phyloP scores from a whole-genome alignment of 2,888 invertebrate species.

The Drosophila villosipedis region DNA sequence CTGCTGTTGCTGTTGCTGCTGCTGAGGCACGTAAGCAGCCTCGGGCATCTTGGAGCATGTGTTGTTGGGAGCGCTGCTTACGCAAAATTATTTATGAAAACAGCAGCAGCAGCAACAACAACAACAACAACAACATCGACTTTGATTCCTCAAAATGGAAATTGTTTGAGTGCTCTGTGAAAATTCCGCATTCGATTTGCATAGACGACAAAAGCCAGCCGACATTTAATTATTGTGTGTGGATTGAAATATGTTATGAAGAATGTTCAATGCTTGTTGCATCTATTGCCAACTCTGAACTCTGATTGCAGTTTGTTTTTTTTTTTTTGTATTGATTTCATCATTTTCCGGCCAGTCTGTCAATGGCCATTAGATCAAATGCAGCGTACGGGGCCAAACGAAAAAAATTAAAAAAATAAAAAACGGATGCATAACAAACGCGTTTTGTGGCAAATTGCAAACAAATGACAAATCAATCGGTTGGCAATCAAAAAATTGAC shows the following conservation, averaged over 20 bases:
- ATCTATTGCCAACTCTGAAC: conserved; percentile 53
- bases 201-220: conserved; percentile 58
- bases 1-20: conserved; percentile 32
- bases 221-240: conserved; percentile 37
- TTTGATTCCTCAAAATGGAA: conserved; percentile 65
- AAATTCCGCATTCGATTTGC: conserved; percentile 72
- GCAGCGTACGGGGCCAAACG: conserved; percentile 23
- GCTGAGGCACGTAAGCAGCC: conserved; percentile 72
- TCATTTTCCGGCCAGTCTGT: conserved; percentile 53
- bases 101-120: conserved; percentile 51
- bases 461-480: conserved; percentile 77
- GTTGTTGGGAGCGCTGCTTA: conserved; percentile 63
- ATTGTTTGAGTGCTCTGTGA: conserved; percentile 53
- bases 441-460: conserved; percentile 55
- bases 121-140: conserved; percentile 33
- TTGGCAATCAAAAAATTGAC: conserved; percentile 69
- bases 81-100: conserved; percentile 80
- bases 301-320: conserved; percentile 35
- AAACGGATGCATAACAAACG: conserved; percentile 52
- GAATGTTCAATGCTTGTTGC: conserved; percentile 37
- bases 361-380: conserved; percentile 70
- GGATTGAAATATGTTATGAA: conserved; percentile 16
- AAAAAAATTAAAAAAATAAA: not conserved
- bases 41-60: conserved; percentile 68
- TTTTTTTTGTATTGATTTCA: conserved; percentile 61